Base-by-base conservation (phyloP, 1,140 invertebrate species). In the Heliconius hewitsoni region DNA sequence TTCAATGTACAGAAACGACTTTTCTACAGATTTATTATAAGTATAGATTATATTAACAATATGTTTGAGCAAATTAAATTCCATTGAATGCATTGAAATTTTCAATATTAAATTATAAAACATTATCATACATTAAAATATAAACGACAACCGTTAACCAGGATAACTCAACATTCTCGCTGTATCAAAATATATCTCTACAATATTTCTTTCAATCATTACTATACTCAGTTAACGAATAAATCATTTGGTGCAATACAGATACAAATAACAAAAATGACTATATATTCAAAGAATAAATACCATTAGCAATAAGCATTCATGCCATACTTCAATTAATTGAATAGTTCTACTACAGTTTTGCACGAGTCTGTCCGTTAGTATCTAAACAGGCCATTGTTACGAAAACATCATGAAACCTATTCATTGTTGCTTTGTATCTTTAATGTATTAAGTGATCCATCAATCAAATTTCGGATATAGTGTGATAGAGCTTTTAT, bases 391-490 rank as follows among this genome's bases (percentile, higher is more conserved):
- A 66, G 11, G 13, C 60, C 11, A 18, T 66, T 66, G 60, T 66
- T 27, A 60, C 57, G 3, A 9, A 60, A 60, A 55, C 18, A 55
- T 55, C 52, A 23, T 57, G n/a, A 57, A 23, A 30, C 9, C 55
- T 23, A 23, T 60, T 60, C 23, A 30, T 11, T 30, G 60, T 66
- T 30, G 11, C 60, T 11, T 66, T 66, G 34, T 37, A 37, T 23
- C 74, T 66, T 46, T 27, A n/a, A n/a, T 75, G 30, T 60, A 37
- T 37, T 37, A 74, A 57, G 8, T 39, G 30, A 60, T 27, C 74
- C 75, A 81, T 81, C 73, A 77, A 77, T 81, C 79, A 81, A 50
- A 66, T 77, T 81, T 81, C 42, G 75, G 79, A 81, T 74, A 81
- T 60, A 46, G 74, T 37, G 52, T 52, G 42, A 57, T n/a, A 50